Base-by-base conservation (phyloP, 1,140 invertebrate genomes). In the Drosophila kanapiae region DNA sequence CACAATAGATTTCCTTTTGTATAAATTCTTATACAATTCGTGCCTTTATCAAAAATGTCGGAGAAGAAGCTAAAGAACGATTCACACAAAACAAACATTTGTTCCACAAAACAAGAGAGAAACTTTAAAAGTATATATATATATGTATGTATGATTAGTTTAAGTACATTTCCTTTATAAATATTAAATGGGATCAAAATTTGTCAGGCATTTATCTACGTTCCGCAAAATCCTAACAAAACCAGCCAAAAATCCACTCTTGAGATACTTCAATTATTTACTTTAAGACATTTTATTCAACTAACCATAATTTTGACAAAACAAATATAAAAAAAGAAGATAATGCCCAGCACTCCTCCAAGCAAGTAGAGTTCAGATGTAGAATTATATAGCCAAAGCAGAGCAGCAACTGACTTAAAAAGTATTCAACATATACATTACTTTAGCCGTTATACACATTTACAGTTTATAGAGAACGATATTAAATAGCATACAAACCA, bases 121-220 rank as follows among this genome's bases (percentile, higher is more conserved):
- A n/a, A 54, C 58, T 62, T 54, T 23, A 35, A 14, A 70, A 42
- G 42, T 71, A 49, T 35, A 59, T 35, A 72, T 35, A 37, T 33
- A 40, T 27, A 68, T 31, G 31, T 33, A 49, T 40, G 40, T 35
- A 72, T 40, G 42, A 51, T 72, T 38, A 72, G 67, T 72, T 72
- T 42, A 43, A 42, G n/a, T 49, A 51, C 62, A 49, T 67, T 77
- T 78, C 45, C 53, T 62, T 78, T 51, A 29, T 57, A 59, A 79
- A 43, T 61, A 35, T 78, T 72, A 48, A 80, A 87, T 56, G 84
- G 84, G 84, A 87, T 84, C 84, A 87, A 87, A 72, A 82, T 69
- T 86, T 51, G 67, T 67, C 79, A 53, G 68, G 74, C 74, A 72
- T 64, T 82, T 79, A 63, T 57, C 31, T 47, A 78, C 71, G 78